Evolutionary conservation across 2,113 vertebrate genomes (phyloP), one percentile per base, ranked within the genome.

Genomic region (Elanoides forficatus): DNA sequence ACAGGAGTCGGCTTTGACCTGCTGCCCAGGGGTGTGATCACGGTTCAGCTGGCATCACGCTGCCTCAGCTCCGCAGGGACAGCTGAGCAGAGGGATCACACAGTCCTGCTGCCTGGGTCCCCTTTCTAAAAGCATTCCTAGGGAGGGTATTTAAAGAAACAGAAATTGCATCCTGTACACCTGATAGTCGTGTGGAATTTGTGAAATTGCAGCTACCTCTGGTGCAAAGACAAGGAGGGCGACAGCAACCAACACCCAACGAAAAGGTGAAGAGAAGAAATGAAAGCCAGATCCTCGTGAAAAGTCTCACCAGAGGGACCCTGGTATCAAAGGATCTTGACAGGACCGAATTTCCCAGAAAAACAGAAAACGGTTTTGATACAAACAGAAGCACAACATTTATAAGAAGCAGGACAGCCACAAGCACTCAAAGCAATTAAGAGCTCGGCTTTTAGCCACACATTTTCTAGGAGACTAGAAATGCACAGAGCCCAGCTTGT

Each of bases 181-280:
- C 47, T 3, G 0, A 65, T 0, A 59, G 62, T 5, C 6, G 1
- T 0, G 0, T 5, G 90, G 87, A 70, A 87, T 89, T 14, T 3
- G 45, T 38, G 84, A 36, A 83, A 89, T 34, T 34, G 86, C 92
- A 15, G 81, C 81, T 27, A 81, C 91, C 62, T 83, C 93, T 25
- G 60, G 52, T 4, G 15, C 71, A 22, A 4, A 20, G 72, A 7
- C 26, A 38, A 40, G 59, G 36, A 45, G 21, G 6, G 26, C 32
- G 18, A 19, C 70, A 52, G 26, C 43, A 38, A 36, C 6, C 48
- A 16, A 78, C 3, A 0, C 25, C 3, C 11, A 17, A 15, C 1
- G 1, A 16, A 13, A 26, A 2, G 34, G 42, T 13, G 40, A 47
- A 38, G 59, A 10, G 58, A 23, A 45, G 42, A 53, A 75, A 18